Conservation (phyloP, 2,888 invertebrate genomes). For the Caradrina clavipalpis region DNA sequence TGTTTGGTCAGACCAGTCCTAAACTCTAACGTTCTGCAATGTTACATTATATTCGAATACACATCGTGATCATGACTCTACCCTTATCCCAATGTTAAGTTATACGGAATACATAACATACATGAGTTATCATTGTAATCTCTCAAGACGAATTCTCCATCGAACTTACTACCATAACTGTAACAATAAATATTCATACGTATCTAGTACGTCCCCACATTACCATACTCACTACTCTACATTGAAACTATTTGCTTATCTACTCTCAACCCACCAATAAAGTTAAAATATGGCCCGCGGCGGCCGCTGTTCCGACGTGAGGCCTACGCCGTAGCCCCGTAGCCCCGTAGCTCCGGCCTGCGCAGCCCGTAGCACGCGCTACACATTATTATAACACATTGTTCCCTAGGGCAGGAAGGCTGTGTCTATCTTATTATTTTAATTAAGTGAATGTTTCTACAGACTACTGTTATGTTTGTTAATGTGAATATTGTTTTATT, state of each 20-base stretch:
- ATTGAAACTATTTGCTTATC: conserved; percentile 28
- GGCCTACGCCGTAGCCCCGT: conserved; percentile 49
- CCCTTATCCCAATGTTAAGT: too few relatives aligned
- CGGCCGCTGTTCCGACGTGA: conserved; percentile 13
- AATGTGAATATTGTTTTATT: conserved; percentile 19
- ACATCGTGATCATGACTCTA: too few relatives aligned
- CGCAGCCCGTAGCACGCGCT: conserved; percentile 53
- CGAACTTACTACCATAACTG: too few relatives aligned
- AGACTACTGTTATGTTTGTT: conserved; percentile 19
- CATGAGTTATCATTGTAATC: too few relatives aligned
- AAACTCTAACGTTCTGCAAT: too few relatives aligned
- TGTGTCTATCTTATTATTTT: conserved; percentile 50
- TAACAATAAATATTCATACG: conserved; percentile 12
- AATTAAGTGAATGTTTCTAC: conserved; percentile 42
- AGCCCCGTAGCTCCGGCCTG: conserved; percentile 24
- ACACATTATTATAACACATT: conserved; percentile 53
- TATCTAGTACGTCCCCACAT: background rate
- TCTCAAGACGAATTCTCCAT: background rate
- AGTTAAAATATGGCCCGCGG: conserved; percentile 26
- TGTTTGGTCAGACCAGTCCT: too few relatives aligned
- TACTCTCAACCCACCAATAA: conserved; percentile 40
- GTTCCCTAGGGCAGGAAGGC: conserved; percentile 38
- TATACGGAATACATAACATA: too few relatives aligned
- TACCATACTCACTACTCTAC: conserved; percentile 8
- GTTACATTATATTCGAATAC: too few relatives aligned